Conservation (phyloP, 2,888 invertebrate species). For the Morpho deidamia region DNA sequence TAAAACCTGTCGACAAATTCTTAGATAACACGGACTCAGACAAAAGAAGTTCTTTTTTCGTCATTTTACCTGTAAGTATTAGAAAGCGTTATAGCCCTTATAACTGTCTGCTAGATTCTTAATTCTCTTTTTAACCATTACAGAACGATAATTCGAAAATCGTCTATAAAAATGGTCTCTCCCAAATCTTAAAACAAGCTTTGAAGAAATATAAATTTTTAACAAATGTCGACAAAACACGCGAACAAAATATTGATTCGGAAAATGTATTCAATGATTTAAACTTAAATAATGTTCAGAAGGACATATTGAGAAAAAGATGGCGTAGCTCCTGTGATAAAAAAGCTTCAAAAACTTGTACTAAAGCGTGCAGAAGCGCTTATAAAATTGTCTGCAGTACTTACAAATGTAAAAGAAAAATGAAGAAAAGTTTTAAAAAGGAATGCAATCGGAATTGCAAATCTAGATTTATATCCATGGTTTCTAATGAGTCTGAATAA, state of each 20-base stretch:
- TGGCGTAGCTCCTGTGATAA: conserved; percentile 33
- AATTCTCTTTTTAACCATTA: too few species aligned
- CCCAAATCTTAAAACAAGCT: too few species aligned
- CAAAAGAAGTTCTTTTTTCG: neutral
- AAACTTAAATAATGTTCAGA: conserved; percentile 18
- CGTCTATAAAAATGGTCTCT: too few species aligned
- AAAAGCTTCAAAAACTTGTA: conserved; percentile 32
- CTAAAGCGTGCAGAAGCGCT: conserved; percentile 33
- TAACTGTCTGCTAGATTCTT: too few species aligned
- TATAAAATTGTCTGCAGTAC: conserved; percentile 29
- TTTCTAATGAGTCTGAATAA: conserved; percentile 3
- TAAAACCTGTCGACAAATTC: conserved; percentile 1
- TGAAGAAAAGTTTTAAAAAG: conserved; percentile 36
- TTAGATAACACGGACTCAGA: neutral
- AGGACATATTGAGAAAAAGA: conserved; percentile 26
- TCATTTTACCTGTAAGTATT: conserved; percentile 11
- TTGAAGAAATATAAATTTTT: too few species aligned
- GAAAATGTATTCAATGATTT: conserved; percentile 10
- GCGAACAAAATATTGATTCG: too few species aligned
- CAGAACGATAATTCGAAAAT: too few species aligned
- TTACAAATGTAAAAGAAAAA: conserved; percentile 31
- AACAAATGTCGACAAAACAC: too few species aligned
- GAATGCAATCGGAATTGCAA: conserved; percentile 39
- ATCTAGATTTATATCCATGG: conserved; percentile 18
- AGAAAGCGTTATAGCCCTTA: neutral